These are phyloP conservation scores for Phengaris arion DNA, from an alignment of 2,888 invertebrate species.

Conservation along the genomic window DNA sequence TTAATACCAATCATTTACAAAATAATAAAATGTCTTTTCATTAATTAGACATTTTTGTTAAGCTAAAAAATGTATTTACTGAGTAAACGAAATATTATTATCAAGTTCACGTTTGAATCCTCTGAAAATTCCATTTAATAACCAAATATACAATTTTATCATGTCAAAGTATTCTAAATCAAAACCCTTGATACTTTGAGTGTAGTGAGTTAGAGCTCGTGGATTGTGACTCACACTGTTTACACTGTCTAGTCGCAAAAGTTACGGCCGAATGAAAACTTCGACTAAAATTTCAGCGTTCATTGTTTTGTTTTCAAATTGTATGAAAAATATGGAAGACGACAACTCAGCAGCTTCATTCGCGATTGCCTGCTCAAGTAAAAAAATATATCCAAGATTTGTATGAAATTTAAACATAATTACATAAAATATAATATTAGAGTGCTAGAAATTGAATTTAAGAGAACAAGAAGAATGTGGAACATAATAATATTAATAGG, in stretches of 20 bases:
- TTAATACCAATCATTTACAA: too few relatives aligned
- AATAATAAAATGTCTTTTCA: too few relatives aligned
- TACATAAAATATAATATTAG: too few relatives aligned
- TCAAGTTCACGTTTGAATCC: too few relatives aligned
- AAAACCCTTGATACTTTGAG: neutral
- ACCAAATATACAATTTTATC: neutral
- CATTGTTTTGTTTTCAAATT: conserved; percentile 7
- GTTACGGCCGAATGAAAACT: conserved; percentile 21
- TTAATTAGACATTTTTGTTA: too few relatives aligned
- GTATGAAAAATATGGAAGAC: neutral
- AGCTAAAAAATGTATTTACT: too few relatives aligned
- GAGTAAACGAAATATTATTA: too few relatives aligned
- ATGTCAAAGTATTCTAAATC: neutral
- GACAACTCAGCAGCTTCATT: neutral
- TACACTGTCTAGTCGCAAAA: neutral
- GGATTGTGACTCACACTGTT: conserved; percentile 6
- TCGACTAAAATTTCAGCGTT: neutral
- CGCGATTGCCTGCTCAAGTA: neutral
- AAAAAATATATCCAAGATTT: too few relatives aligned
- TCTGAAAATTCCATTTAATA: neutral
- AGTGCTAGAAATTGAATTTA: too few relatives aligned
- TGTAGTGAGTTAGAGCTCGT: neutral
- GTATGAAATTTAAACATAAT: too few relatives aligned
- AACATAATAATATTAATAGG: too few relatives aligned
- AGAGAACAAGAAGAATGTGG: too few relatives aligned